Evolutionary conservation across 2,888 invertebrate species (phyloP), one percentile per base, ranked within the genome.

Genomic region (Hemistola chrysoprasaria): DNA sequence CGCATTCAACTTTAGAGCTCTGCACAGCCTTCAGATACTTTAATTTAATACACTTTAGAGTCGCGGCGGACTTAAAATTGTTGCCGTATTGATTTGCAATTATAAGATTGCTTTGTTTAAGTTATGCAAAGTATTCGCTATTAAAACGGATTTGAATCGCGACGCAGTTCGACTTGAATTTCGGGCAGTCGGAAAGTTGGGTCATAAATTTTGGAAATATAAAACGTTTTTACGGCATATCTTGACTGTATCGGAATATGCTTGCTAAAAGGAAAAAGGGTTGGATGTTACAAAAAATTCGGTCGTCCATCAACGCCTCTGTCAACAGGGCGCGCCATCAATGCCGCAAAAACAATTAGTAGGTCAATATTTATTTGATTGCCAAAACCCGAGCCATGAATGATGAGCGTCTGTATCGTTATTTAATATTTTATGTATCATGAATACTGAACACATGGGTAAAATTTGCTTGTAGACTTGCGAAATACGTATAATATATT

Each of bases 321-420:
- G 84, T 87, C 86, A 82, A 81, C 85, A 76, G 59, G 66, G 70
- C 59, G 63, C 63, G 73, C 71, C 78, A 70, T 79, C 78, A 74
- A 79, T 75, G 78, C 80, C 79, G 74, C 79, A 84, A 84, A 84
- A 85, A 84, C 81, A 87, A 87, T 87, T 83, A 84, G 79, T 80
- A 79, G 76, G 78, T 80, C 83, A 82, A 86, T 86, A 82, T 85
- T 83, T 83, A 83, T 86, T 82, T 82, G 79, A 84, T 84, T 77
- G 69, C 73, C 62, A 62, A 54, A 71, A 72, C 64, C 65, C 68
- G 59, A 62, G 61, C 62, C 46, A 65, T 74, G 73, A 77, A 71
- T 74, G 77, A 78, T 78, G 71, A 71, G 63, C 70, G 59, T 49
- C 60, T 62, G 56, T 56, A 59, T 51, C 53, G 50, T 49, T 51